Evolutionary conservation across 2,797 vertebrate genomes (phyloP).

Genomic region (Hyperoplus lanceolatus): DNA sequence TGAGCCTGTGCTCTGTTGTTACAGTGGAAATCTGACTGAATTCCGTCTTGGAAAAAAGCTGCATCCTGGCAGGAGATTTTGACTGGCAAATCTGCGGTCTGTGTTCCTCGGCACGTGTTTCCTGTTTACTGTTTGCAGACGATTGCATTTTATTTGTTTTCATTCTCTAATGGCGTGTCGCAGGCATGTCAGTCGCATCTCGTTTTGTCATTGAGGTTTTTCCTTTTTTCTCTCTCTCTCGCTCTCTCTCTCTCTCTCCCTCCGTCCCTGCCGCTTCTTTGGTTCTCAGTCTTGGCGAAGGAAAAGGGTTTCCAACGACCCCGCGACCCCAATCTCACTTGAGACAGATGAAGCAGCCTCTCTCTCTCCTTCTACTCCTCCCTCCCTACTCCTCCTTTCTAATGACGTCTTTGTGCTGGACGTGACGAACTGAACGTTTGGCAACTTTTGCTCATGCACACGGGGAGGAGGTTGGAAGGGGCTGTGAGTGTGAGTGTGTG

Average conservation of each 20-base stretch:
- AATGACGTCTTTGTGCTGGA: conserved; percentile 73
- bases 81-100: conserved; percentile 41
- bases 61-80: conserved; percentile 43
- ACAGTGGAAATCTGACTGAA: conserved; percentile 39
- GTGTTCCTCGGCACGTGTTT: conserved; percentile 51
- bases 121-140: conserved; percentile 62
- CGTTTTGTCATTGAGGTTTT: conserved; percentile 71
- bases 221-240: conserved; percentile 2
- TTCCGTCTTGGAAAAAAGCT: conserved; percentile 40
- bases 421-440: conserved; percentile 66
- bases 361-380: conserved; percentile 21
- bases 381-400: conserved; percentile 49
- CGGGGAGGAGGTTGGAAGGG: not conserved
- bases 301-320: conserved; percentile 79
- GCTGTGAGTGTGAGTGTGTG: too few relatives aligned
- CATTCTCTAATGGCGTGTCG: conserved; percentile 72
- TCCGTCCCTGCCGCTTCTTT: conserved; percentile 50
- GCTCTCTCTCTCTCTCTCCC: too few relatives aligned
- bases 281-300: conserved; percentile 66
- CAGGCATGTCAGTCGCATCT: conserved; percentile 70
- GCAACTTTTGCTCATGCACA: conserved; percentile 68
- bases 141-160: conserved; percentile 80
- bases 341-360: conserved; percentile 83
- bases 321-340: conserved; percentile 83
- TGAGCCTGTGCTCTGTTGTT: conserved; percentile 8